Evolutionary conservation across 2,797 vertebrate genomes (phyloP).

Genomic region (Hydrocynus forskahlii): DNA sequence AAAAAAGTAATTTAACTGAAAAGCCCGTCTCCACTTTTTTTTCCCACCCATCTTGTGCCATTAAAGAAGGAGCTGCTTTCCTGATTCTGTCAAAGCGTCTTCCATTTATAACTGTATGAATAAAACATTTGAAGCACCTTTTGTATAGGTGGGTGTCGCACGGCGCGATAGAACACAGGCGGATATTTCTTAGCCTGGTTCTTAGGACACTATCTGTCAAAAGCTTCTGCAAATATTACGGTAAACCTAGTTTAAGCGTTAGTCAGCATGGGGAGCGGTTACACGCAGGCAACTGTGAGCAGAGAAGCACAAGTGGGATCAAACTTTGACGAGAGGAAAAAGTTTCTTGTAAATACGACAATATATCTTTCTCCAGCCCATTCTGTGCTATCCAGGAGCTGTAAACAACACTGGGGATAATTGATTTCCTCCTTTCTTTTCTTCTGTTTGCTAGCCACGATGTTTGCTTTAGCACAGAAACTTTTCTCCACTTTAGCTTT

Average conservation of each 20-base stretch:
- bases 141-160: constrained; percentile 59
- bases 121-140: constrained; percentile 75
- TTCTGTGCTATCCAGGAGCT: constrained; percentile 3
- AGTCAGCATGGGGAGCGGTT: neutral
- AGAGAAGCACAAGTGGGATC: constrained; percentile 11
- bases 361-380: neutral
- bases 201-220: constrained; percentile 61
- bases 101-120: constrained; percentile 77
- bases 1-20: constrained; percentile 55
- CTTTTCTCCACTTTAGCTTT: neutral
- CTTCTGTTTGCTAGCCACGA: neutral
- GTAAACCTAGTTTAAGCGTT: constrained; percentile 13
- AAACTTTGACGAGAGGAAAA: neutral
- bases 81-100: constrained; percentile 73
- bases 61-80: constrained; percentile 64
- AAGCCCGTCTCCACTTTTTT: constrained; percentile 20
- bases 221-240: constrained; percentile 50
- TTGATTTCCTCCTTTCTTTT: neutral
- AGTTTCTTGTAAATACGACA: neutral
- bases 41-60: constrained; percentile 41
- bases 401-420: constrained; percentile 11
- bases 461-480: neutral
- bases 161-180: constrained; percentile 54
- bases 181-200: constrained; percentile 43
- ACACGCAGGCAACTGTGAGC: constrained; percentile 13